A percentile compares a stretch with the other conserved stretches of the same genome.
These are phyloP conservation scores for Xestoiulus laeticollis DNA, from an alignment of 2,888 invertebrate species.

Conservation along the genomic window DNA sequence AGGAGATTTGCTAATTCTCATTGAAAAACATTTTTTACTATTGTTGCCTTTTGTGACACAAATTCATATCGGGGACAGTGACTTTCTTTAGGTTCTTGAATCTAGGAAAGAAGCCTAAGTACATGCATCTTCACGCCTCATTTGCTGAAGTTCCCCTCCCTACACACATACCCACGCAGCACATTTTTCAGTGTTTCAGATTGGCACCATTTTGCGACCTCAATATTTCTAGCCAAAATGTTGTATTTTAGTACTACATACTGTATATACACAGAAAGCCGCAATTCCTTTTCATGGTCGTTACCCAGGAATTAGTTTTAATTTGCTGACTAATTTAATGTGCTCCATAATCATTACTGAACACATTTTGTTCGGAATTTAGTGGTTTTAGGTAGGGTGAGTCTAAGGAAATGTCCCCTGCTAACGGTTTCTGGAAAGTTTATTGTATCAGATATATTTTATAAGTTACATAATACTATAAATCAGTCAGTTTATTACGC, in stretches of 20 bases:
- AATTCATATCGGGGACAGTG: constrained; percentile 8
- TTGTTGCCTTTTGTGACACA: constrained; percentile 29
- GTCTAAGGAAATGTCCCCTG: neutral
- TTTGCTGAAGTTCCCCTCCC: neutral
- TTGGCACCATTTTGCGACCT: constrained; percentile 28
- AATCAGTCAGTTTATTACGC: too few relatives aligned
- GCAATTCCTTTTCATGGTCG: neutral
- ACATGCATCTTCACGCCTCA: constrained; percentile 5
- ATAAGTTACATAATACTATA: neutral
- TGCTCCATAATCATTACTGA: neutral
- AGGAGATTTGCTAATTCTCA: neutral
- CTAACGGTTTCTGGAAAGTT: neutral
- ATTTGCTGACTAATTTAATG: neutral
- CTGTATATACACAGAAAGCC: neutral
- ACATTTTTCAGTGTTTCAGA: neutral
- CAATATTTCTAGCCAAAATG: neutral
- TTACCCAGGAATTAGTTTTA: neutral
- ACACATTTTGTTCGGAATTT: neutral
- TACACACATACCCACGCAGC: neutral
- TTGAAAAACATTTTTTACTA: neutral
- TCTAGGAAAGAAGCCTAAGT: constrained; percentile 34
- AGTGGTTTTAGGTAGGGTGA: neutral
- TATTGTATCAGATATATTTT: too few relatives aligned
- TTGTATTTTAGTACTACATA: neutral
- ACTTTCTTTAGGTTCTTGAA: neutral